Evolutionary conservation across 2,888 invertebrate genomes (phyloP), one percentile per base, ranked within the genome.

Genomic region (Cheilosia pagana): DNA sequence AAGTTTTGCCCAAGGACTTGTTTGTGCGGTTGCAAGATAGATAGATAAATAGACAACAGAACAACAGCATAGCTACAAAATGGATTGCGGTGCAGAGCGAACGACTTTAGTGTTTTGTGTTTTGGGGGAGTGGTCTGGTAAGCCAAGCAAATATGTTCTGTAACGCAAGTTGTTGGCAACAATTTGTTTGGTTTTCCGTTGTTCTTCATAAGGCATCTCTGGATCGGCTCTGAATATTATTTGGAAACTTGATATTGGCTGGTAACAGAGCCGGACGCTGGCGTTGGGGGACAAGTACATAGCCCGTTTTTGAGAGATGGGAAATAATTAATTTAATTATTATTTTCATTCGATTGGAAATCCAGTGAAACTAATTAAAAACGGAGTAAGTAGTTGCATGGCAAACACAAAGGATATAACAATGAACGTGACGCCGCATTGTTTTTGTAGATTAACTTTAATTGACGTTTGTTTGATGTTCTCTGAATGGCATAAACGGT

Each of bases 1-100:
- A 65, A 74, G n/a, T 72, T 72, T 53, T 28, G 25, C 45, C 12
- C 50, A 72, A 57, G 28, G 55, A 67, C 82, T 82, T 81, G 81
- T 81, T 81, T 60, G 76, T 81, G 76, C 62, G 50, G 48, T 39
- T 53, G 39, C 23, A 41, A 48, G 35, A 35, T 68, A 50, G 21
- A 50, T 50, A 21, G 48, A 48, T 7, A 21, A 2, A 48, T 19
- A 21, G 19, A 19, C 10, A 19, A 8, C n/a, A 16, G 2, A 43
- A 16, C 43, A 45, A 45, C 1, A 16, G n/a, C 4, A 21, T 21
- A 21, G 16, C 16, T 45, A 45, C 16, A 45, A 45, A 16, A 45
- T 45, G 16, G 16, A 19, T 45, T 7, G 16, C 16, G 45, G 45
- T 45, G 16, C 19, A n/a, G 19, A 45, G 8, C 4, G 45, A 45